Conservation (phyloP, 2,888 invertebrate genomes). For the Invenusta paracnida region DNA sequence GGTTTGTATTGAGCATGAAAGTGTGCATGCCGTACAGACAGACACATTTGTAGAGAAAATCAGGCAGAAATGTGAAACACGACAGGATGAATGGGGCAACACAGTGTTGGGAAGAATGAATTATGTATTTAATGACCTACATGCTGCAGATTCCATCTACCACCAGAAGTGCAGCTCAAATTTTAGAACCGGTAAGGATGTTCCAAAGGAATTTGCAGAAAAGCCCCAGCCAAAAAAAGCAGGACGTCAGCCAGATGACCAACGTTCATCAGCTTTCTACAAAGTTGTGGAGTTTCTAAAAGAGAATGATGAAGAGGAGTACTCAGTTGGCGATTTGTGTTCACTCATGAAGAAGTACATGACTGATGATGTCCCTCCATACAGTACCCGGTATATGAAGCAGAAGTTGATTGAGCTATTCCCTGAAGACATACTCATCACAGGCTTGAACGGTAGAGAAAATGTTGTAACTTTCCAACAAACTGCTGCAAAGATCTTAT, state of each 20-base stretch:
- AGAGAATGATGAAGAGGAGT: conserved; percentile 46
- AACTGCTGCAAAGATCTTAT: conserved; percentile 46
- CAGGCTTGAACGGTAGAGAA: conserved; percentile 45
- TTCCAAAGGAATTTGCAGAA: conserved; percentile 2
- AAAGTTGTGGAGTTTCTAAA: conserved; percentile 42
- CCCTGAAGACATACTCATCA: conserved; percentile 46
- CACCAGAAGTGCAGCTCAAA: conserved; percentile 47
- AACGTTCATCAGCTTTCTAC: conserved; percentile 24
- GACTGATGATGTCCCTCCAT: conserved; percentile 22
- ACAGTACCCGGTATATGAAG: conserved; percentile 45
- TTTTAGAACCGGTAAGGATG: conserved; percentile 44
- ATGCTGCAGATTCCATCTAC: conserved; percentile 47
- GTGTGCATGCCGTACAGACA: neutral
- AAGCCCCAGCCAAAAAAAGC: neutral
- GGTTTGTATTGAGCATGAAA: neutral
- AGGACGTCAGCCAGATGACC: conserved; percentile 4
- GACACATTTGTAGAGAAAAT: neutral
- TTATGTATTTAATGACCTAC: conserved; percentile 45
- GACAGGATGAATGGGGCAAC: conserved; percentile 33
- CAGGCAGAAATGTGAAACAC: neutral
- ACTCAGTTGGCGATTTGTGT: conserved; percentile 44
- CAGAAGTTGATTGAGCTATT: conserved; percentile 46
- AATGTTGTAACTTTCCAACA: conserved; percentile 47
- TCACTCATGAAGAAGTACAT: conserved; percentile 43
- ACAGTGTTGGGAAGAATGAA: conserved; percentile 16